These are phyloP conservation scores for Pyrrhia umbra DNA, from an alignment of 2,888 invertebrate species.

Conservation along the genomic window DNA sequence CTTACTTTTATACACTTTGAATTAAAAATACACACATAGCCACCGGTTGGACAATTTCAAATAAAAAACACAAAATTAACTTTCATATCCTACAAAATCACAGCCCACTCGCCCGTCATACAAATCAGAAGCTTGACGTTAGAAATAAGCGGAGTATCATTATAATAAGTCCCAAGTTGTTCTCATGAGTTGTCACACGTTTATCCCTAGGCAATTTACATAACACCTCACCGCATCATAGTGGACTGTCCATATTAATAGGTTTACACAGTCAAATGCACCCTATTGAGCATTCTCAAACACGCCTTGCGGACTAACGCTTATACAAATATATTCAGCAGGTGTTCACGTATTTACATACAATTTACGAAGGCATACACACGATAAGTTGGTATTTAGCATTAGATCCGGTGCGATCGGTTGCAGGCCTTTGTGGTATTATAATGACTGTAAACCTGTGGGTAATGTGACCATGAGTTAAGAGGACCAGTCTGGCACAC, in stretches of 20 bases:
- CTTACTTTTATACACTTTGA: too few species aligned
- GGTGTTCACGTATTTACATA: constrained; percentile 89
- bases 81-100: constrained; percentile 8
- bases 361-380: constrained; percentile 85
- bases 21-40: too few species aligned
- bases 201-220: constrained; percentile 72
- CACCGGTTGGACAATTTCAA: not conserved
- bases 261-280: constrained; percentile 86
- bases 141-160: constrained; percentile 44
- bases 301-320: constrained; percentile 76
- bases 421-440: constrained; percentile 62
- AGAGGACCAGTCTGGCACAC: constrained; percentile 12
- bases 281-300: constrained; percentile 83
- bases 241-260: constrained; percentile 82
- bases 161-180: constrained; percentile 54
- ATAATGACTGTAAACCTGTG: constrained; percentile 30
- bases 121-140: constrained; percentile 22
- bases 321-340: constrained; percentile 88
- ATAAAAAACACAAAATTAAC: not conserved
- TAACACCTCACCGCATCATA: constrained; percentile 80
- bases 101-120: constrained; percentile 9
- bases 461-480: constrained; percentile 12
- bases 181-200: constrained; percentile 72
- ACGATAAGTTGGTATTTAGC: constrained; percentile 80
- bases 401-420: constrained; percentile 79